Evolutionary conservation across 2,797 vertebrate species (phyloP).

Genomic region (Rhadinocentrus ornatus): DNA sequence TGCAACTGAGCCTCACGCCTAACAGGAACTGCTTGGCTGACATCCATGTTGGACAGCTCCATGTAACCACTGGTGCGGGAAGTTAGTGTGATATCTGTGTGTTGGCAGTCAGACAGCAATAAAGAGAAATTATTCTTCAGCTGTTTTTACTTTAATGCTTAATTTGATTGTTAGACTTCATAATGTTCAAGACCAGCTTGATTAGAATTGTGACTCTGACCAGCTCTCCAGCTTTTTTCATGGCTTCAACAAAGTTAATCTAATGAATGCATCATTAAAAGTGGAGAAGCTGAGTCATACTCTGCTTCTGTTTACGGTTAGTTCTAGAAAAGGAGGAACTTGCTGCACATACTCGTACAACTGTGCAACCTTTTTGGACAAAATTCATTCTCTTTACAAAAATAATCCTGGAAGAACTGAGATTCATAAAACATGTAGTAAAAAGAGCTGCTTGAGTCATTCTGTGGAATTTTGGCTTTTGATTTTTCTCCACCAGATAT

Average conservation of each 20-base stretch:
- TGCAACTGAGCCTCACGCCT: conserved; percentile 30
- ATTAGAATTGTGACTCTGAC: conserved; percentile 28
- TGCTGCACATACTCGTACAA: neutral
- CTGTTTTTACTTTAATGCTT: conserved; percentile 1
- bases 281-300: conserved; percentile 49
- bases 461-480: conserved; percentile 19
- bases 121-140: conserved; percentile 12
- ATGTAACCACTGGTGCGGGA: conserved; percentile 20
- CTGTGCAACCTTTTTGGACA: neutral
- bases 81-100: conserved; percentile 12
- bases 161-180: conserved; percentile 13
- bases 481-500: conserved; percentile 36
- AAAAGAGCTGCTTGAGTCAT: conserved; percentile 7
- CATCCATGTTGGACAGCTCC: conserved; percentile 33
- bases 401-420: neutral
- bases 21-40: conserved; percentile 44
- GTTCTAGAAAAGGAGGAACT: neutral
- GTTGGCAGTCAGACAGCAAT: conserved; percentile 26
- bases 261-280: conserved; percentile 26
- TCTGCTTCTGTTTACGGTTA: conserved; percentile 16
- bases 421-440: conserved; percentile 14
- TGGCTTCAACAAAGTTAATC: conserved; percentile 27
- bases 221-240: conserved; percentile 32
- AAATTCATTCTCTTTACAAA: conserved; percentile 33
- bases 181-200: conserved; percentile 21